These are phyloP conservation scores for Aleiodes testaceus DNA, from an alignment of 2,888 invertebrate species.

Conservation along the genomic window DNA sequence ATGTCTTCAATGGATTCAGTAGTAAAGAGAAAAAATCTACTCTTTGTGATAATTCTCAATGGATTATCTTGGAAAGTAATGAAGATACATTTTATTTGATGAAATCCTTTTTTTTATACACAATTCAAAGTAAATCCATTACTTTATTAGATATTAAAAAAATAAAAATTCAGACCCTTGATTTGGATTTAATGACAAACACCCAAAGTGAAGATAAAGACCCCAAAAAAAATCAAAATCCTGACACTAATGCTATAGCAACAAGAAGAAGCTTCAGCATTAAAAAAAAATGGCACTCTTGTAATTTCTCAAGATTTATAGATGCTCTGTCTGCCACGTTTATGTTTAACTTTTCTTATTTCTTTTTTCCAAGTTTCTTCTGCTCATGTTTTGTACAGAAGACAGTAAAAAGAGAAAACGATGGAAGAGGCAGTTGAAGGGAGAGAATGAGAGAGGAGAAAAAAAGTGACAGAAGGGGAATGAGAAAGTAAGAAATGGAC, in stretches of 20 bases:
- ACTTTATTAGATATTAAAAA: no score
- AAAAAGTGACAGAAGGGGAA: slow-evolving; percentile 17
- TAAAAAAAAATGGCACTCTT: slow-evolving; percentile 26
- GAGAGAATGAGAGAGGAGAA: slow-evolving; percentile 30
- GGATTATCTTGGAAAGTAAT: no score
- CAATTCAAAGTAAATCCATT: no score
- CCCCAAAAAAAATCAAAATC: background rate
- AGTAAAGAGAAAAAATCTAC: no score
- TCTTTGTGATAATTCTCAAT: no score
- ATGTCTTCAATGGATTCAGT: no score
- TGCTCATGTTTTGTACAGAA: background rate
- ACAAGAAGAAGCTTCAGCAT: background rate
- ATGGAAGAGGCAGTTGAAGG: slow-evolving; percentile 16
- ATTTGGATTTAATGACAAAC: no score
- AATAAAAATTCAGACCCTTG: no score
- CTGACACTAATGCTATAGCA: slow-evolving; percentile 8
- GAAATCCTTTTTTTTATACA: no score
- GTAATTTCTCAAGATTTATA: slow-evolving; percentile 45
- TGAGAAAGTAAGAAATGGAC: slow-evolving; percentile 38
- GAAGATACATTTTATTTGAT: no score
- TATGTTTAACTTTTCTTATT: slow-evolving; percentile 33
- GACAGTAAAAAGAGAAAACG: background rate
- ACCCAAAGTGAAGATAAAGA: background rate
- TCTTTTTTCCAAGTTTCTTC: background rate
- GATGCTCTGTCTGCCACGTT: slow-evolving; percentile 21